Evolutionary conservation across 2,888 invertebrate species (phyloP).

Genomic region (Orchesellides sinensis): DNA sequence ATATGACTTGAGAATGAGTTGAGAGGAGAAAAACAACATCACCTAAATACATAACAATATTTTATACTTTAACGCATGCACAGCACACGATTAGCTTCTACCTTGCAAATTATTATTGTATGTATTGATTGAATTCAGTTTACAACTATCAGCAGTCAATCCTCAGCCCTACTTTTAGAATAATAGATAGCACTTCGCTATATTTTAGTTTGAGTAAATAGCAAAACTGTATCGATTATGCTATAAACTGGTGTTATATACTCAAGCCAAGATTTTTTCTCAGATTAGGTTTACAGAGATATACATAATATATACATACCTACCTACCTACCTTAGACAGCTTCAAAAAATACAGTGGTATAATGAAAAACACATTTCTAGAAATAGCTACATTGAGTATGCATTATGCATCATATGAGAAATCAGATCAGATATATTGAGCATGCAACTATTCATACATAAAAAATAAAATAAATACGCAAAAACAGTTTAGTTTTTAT

Average conservation of each 20-base stretch:
- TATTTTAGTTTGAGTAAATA: no score
- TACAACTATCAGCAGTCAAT: background rate
- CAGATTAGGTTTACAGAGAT: background rate
- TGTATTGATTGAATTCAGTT: background rate
- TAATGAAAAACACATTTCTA: no score
- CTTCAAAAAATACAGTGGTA: background rate
- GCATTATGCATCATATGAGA: no score
- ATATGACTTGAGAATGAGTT: no score
- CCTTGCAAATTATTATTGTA: background rate
- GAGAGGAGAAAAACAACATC: slow-evolving; percentile 9
- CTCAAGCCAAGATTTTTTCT: no score
- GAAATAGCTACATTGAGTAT: no score
- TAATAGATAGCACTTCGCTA: no score
- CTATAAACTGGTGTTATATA: no score
- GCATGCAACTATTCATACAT: background rate
- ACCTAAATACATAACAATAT: background rate
- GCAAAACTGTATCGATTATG: no score
- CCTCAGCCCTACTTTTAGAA: no score
- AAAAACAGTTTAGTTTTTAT: slow-evolving; percentile 10
- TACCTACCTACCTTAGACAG: no score
- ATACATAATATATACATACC: background rate
- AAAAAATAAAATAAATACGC: slow-evolving; percentile 3
- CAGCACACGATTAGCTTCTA: background rate
- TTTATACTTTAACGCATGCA: background rate
- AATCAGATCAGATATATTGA: no score